These are phyloP conservation scores for Rhinichthys osculus DNA, from an alignment of 2,797 vertebrate genomes.

Conservation along the genomic window DNA sequence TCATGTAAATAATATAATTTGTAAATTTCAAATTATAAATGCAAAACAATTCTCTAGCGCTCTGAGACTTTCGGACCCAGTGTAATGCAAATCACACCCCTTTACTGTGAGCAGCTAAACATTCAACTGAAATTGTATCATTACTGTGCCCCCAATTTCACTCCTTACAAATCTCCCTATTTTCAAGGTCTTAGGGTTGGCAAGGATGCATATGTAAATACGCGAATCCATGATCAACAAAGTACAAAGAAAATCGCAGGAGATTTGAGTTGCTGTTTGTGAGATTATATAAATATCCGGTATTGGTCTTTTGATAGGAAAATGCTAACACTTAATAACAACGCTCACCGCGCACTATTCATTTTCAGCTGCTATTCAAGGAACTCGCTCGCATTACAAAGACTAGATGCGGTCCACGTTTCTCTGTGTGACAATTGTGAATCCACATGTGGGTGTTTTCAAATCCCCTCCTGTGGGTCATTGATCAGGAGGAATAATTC, in stretches of 20 bases:
- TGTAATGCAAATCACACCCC: conserved; percentile 1
- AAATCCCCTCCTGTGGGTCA: conserved; percentile 27
- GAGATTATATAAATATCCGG: not conserved
- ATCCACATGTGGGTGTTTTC: conserved; percentile 44
- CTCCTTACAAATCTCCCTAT: not conserved
- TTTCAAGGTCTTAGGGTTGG: not conserved
- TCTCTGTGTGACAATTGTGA: conserved; percentile 23
- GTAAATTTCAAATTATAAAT: not conserved
- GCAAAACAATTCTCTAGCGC: not conserved
- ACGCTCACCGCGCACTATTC: not conserved
- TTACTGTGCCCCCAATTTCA: not conserved
- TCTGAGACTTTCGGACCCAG: not conserved
- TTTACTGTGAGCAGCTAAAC: not conserved
- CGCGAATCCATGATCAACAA: not conserved
- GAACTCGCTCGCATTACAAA: not conserved
- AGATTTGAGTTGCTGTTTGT: not conserved
- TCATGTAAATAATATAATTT: not conserved
- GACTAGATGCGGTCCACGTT: not conserved
- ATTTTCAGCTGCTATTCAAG: conserved; percentile 15
- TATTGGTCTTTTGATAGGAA: not conserved
- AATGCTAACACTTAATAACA: not conserved
- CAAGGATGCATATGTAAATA: not conserved
- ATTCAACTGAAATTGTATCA: not conserved
- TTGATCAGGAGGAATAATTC: conserved; percentile 37
- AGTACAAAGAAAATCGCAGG: not conserved